Percentiles rank a stretch among this genome's conserved stretches.
Evolutionary conservation across 2,797 vertebrate species (phyloP).

Genomic region (Poecile montanus): DNA sequence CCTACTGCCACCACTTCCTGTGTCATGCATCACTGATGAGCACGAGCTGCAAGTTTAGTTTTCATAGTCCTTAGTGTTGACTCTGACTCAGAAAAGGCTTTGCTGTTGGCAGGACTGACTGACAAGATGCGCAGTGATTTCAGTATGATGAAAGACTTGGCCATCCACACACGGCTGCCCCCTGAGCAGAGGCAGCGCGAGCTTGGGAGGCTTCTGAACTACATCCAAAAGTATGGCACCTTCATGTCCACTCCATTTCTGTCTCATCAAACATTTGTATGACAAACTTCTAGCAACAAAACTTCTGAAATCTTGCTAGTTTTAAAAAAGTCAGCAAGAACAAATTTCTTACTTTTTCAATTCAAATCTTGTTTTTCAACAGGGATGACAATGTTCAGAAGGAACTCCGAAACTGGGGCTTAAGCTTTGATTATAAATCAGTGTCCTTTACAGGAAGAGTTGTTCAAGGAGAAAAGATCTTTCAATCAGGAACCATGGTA

Average conservation of each 20-base stretch:
- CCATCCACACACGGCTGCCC: slow-evolving; percentile 82
- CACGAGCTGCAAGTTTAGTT: neutral
- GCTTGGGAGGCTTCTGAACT: slow-evolving; percentile 81
- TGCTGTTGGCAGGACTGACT: slow-evolving; percentile 84
- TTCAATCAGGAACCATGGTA: slow-evolving; percentile 84
- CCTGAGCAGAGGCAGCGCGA: slow-evolving; percentile 86
- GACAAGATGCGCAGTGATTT: slow-evolving; percentile 92
- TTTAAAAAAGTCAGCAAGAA: neutral
- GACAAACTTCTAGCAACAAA: neutral
- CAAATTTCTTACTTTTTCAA: neutral
- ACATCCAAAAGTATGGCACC: slow-evolving; percentile 80
- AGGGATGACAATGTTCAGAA: slow-evolving; percentile 85
- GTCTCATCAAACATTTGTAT: fast-evolving
- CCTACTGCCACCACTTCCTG: fast-evolving
- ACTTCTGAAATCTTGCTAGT: neutral
- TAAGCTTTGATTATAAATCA: slow-evolving; percentile 87
- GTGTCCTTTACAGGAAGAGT: slow-evolving; percentile 85
- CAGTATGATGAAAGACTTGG: slow-evolving; percentile 90
- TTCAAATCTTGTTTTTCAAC: slow-evolving; percentile 17
- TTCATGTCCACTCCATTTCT: neutral
- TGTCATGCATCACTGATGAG: neutral
- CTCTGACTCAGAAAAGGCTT: neutral
- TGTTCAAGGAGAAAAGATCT: slow-evolving; percentile 87
- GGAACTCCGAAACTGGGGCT: slow-evolving; percentile 89
- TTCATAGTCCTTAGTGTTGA: neutral